A percentile compares a stretch with the other conserved stretches of the same genome.
Conservation (phyloP, 2,888 invertebrate species). For the Lapara coniferarum region DNA sequence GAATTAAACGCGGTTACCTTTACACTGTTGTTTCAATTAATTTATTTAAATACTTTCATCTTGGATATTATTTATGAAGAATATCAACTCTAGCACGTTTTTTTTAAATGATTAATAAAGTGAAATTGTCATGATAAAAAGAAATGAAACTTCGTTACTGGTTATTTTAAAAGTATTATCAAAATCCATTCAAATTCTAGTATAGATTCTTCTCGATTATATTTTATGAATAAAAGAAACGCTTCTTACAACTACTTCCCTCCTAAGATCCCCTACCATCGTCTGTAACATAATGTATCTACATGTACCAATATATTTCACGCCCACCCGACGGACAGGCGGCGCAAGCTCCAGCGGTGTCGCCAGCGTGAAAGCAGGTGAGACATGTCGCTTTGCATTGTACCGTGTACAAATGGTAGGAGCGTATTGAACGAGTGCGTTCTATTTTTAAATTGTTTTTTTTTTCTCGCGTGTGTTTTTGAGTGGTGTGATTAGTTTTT, state of each 20-base stretch:
- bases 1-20: slow-evolving; percentile 20
- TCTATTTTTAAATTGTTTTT: neutral
- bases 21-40: slow-evolving; percentile 12
- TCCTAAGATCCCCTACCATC: neutral
- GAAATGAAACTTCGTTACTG: too few species aligned
- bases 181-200: too few species aligned
- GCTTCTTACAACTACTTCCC: neutral
- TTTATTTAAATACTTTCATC: neutral
- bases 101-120: too few species aligned
- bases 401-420: neutral
- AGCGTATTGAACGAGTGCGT: neutral
- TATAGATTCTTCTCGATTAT: too few species aligned
- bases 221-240: too few species aligned
- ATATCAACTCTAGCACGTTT: too few species aligned
- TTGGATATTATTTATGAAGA: too few species aligned
- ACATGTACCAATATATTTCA: slow-evolving; percentile 48
- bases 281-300: neutral
- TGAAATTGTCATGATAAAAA: too few species aligned
- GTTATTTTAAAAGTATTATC: too few species aligned
- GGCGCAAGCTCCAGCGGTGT: slow-evolving; percentile 73
- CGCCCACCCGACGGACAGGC: slow-evolving; percentile 67
- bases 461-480: slow-evolving; percentile 11
- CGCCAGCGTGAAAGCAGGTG: slow-evolving; percentile 77
- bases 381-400: slow-evolving; percentile 49
- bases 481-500: slow-evolving; percentile 9